Percentiles rank a stretch among this genome's conserved stretches.
These are phyloP conservation scores for Botia kubotai DNA, from an alignment of 2,797 vertebrate species.

Conservation along the genomic window DNA sequence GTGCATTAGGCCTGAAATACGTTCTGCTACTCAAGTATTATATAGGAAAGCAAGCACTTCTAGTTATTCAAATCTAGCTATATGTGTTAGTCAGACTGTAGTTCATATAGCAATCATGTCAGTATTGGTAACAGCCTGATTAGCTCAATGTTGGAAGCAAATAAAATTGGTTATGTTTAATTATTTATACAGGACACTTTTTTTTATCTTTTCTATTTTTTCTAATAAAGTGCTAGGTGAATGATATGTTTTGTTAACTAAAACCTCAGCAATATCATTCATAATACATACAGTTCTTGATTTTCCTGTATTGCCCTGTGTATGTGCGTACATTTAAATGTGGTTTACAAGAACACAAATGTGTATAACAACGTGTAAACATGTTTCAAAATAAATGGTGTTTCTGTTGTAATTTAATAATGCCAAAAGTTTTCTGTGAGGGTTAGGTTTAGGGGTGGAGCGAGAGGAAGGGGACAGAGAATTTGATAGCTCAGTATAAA, in stretches of 20 bases:
- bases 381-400: no score
- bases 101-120: not conserved
- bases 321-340: not conserved
- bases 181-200: no score
- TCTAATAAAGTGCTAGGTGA: no score
- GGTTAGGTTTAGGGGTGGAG: no score
- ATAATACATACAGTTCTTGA: not conserved
- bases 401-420: no score
- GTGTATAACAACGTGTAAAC: no score
- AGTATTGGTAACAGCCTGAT: not conserved
- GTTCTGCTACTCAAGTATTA: not conserved
- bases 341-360: no score
- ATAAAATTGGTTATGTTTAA: not conserved
- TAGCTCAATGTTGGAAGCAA: not conserved
- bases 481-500: no score
- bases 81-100: not conserved
- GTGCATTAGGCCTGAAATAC: not conserved
- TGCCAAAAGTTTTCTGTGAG: no score
- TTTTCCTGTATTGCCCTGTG: not conserved
- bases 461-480: no score
- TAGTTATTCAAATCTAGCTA: not conserved
- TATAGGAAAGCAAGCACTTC: not conserved
- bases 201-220: no score
- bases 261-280: not conserved
- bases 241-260: no score